These are phyloP conservation scores for Catharus fuscescens DNA, from an alignment of 2,113 vertebrate species.

Conservation along the genomic window DNA sequence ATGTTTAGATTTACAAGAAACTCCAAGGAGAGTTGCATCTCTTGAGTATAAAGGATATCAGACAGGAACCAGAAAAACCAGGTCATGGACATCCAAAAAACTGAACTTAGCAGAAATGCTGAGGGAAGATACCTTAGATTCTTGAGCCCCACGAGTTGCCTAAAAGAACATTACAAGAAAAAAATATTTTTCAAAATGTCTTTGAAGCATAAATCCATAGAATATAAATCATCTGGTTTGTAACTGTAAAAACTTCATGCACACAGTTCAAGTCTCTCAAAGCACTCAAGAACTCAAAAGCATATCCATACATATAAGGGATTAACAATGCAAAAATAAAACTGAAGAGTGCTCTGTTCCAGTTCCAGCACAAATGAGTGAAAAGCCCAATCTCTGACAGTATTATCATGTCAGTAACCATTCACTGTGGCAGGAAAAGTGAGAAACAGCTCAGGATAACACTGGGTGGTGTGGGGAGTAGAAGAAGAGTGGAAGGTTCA, in stretches of 20 bases:
- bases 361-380: neutral
- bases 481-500: neutral
- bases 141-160: slow-evolving; percentile 75
- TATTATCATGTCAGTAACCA: neutral
- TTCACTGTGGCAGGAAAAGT: neutral
- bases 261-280: neutral
- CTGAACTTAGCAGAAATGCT: slow-evolving; percentile 83
- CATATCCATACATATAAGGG: rapidly evolving
- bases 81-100: slow-evolving; percentile 92
- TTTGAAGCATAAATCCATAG: neutral
- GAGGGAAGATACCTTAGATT: slow-evolving; percentile 81
- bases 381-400: neutral
- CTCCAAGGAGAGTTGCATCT: neutral
- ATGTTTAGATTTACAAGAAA: neutral
- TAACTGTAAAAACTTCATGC: neutral
- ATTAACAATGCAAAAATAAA: neutral
- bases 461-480: neutral
- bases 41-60: slow-evolving; percentile 88
- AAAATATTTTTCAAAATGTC: neutral
- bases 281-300: neutral
- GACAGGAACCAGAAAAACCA: slow-evolving; percentile 90
- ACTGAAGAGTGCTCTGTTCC: neutral
- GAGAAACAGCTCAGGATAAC: neutral
- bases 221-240: neutral
- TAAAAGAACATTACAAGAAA: slow-evolving; percentile 58